Percentiles rank a stretch among this genome's conserved stretches.
Evolutionary conservation across 2,888 invertebrate genomes (phyloP).

Genomic region (Kryphioiulus occultus): DNA sequence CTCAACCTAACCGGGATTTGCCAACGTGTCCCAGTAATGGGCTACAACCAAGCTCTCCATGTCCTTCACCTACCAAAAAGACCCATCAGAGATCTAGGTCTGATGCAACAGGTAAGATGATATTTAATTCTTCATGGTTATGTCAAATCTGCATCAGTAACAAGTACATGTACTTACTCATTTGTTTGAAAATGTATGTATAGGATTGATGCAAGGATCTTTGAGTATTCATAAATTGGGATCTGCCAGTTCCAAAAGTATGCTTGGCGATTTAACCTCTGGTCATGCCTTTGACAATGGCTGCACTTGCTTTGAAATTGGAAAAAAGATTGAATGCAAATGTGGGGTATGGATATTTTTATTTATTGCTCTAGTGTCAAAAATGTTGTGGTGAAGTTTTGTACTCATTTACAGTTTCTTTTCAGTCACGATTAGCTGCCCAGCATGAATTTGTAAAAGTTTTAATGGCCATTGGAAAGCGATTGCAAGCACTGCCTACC

Average conservation of each 20-base stretch:
- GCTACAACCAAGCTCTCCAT: constrained; percentile 56
- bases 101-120: constrained; percentile 71
- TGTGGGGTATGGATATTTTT: constrained; percentile 70
- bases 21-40: background rate
- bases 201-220: constrained; percentile 42
- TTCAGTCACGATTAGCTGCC: constrained; percentile 78
- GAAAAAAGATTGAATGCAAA: constrained; percentile 77
- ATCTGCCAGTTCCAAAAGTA: constrained; percentile 51
- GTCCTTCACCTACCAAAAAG: constrained; percentile 68
- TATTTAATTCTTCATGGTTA: constrained; percentile 24
- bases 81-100: constrained; percentile 81
- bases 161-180: no score
- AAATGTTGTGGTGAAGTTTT: background rate
- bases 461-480: constrained; percentile 85
- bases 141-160: background rate
- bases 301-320: constrained; percentile 86
- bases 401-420: constrained; percentile 51
- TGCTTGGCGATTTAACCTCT: constrained; percentile 86
- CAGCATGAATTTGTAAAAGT: constrained; percentile 86
- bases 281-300: constrained; percentile 97
- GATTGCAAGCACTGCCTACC: constrained; percentile 79
- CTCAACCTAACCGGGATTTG: constrained; percentile 53
- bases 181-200: background rate
- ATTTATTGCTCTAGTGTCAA: background rate
- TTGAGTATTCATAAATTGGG: constrained; percentile 51